phyloP scores from a whole-genome alignment of 2,888 invertebrate species.

The Phasia obesa region DNA sequence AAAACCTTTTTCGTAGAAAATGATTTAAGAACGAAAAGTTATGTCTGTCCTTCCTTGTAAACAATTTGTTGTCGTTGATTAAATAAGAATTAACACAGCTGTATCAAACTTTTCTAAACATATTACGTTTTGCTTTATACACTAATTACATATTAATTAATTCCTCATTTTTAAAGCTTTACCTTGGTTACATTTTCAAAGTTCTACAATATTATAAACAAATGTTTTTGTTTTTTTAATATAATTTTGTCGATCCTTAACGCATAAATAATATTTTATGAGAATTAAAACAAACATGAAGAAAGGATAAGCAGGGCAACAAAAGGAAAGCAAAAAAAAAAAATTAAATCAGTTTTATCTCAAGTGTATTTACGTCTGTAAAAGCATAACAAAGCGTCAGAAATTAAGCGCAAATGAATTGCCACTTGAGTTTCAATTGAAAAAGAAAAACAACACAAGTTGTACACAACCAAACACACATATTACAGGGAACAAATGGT shows the following conservation, averaged over 20 bases:
- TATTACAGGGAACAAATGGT: not conserved
- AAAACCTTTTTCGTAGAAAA: too few species aligned
- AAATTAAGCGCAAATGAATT: conserved; percentile 69
- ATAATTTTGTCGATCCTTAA: conserved; percentile 21
- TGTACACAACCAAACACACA: conserved; percentile 26
- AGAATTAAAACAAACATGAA: not conserved
- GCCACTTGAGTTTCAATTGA: conserved; percentile 69
- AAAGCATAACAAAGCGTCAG: conserved; percentile 66
- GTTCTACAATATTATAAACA: not conserved
- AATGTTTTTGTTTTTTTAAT: not conserved
- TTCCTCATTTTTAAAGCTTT: too few species aligned
- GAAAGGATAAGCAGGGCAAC: not conserved
- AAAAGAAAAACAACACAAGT: conserved; percentile 40
- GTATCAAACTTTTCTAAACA: too few species aligned
- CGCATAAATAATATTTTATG: conserved; percentile 25
- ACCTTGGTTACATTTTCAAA: too few species aligned
- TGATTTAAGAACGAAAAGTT: too few species aligned
- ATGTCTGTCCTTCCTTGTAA: too few species aligned
- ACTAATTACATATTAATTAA: too few species aligned
- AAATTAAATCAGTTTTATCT: conserved; percentile 45
- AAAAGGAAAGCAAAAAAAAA: too few species aligned
- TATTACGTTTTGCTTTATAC: too few species aligned
- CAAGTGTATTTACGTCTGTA: conserved; percentile 64
- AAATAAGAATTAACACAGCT: too few species aligned
- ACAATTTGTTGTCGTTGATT: too few species aligned